Conservation (phyloP, 2,888 invertebrate species). For the Didymodactylos carnosus region DNA sequence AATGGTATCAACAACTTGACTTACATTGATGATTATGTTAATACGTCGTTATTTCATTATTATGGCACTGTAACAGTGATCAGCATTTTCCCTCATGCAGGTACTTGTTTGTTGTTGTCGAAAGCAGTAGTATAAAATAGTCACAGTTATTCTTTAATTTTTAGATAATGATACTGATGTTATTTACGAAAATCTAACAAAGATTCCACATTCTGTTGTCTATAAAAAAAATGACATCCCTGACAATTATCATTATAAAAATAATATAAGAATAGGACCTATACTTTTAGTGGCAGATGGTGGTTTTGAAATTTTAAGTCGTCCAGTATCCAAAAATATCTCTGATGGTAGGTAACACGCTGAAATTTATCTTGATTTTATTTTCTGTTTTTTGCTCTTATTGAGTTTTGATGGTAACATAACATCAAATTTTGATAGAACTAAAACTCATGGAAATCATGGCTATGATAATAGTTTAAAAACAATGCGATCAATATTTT, state of each 20-base stretch:
- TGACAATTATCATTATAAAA: background rate
- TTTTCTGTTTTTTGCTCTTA: background rate
- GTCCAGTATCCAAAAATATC: too few relatives aligned
- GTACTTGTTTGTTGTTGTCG: background rate
- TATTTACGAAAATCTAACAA: background rate
- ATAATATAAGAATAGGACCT: conserved; percentile 4
- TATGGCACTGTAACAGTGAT: background rate
- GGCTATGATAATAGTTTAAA: conserved; percentile 1
- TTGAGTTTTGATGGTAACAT: background rate
- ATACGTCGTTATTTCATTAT: background rate
- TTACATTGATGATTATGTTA: background rate
- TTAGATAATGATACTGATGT: background rate
- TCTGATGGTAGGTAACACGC: too few relatives aligned
- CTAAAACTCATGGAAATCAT: background rate
- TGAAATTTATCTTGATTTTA: too few relatives aligned
- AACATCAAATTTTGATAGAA: background rate
- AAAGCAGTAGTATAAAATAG: background rate
- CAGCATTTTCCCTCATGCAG: background rate
- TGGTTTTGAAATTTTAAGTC: background rate
- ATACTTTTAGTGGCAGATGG: background rate
- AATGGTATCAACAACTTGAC: background rate
- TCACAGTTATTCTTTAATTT: background rate
- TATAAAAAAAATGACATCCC: background rate
- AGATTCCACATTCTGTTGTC: background rate
- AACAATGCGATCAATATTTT: conserved; percentile 5